Evolutionary conservation across 1,140 invertebrate genomes (phyloP).

Genomic region (Thrips palmi): DNA sequence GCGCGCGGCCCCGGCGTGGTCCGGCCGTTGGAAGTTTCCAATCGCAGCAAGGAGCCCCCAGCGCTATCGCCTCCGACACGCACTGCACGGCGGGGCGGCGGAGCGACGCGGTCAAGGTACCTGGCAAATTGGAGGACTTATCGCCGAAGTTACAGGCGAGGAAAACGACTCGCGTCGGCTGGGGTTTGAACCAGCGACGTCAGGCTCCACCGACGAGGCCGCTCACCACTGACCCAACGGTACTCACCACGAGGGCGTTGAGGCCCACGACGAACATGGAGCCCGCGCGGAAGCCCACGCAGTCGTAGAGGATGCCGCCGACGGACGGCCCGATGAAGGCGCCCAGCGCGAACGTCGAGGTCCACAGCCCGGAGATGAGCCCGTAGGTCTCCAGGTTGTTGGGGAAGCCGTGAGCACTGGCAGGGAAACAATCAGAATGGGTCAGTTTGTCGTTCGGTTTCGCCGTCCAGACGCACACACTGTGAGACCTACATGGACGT

Average conservation of each 20-base stretch:
- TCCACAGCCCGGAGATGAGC: constrained; percentile 67
- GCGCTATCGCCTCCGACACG: too few species aligned
- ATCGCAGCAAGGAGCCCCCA: too few species aligned
- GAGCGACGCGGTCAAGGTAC: too few species aligned
- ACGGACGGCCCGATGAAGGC: constrained; percentile 65
- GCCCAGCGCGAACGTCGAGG: constrained; percentile 67
- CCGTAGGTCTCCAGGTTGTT: constrained; percentile 69
- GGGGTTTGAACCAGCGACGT: too few species aligned
- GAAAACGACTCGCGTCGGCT: too few species aligned
- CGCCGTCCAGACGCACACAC: background rate
- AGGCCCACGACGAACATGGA: constrained; percentile 51
- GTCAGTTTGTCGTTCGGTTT: background rate
- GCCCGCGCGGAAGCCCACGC: constrained; percentile 46
- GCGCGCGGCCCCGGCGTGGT: too few species aligned
- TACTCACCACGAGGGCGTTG: constrained; percentile 42
- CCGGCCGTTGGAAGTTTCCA: too few species aligned
- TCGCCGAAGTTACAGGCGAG: too few species aligned
- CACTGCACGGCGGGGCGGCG: too few species aligned
- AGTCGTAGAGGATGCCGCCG: constrained; percentile 54
- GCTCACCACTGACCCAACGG: too few species aligned
- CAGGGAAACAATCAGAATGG: constrained; percentile 15
- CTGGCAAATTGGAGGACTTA: too few species aligned
- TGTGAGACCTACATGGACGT: constrained; percentile 42
- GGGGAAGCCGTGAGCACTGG: constrained; percentile 47
- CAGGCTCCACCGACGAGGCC: too few species aligned